A percentile compares a stretch with the other conserved stretches of the same genome.
phyloP scores from a whole-genome alignment of 2,888 invertebrate species.

The Dichetophora obliterata region DNA sequence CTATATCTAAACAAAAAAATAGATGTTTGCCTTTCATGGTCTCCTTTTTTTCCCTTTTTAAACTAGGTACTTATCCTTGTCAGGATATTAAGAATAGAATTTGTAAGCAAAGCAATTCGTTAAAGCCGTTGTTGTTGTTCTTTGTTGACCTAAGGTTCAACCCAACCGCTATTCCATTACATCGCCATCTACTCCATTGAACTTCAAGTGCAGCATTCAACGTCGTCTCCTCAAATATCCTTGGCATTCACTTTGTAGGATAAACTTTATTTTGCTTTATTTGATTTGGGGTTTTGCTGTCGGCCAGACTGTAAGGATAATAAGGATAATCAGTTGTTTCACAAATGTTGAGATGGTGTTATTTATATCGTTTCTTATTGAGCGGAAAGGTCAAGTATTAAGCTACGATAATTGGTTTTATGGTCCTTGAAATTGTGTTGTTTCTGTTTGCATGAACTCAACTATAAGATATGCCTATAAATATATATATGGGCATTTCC shows the following conservation, averaged over 20 bases:
- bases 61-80: background rate
- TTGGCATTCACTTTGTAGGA: background rate
- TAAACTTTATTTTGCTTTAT: background rate
- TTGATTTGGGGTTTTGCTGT: background rate
- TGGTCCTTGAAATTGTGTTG: background rate
- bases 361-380: background rate
- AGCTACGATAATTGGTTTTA: background rate
- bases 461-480: no score
- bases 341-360: conserved; percentile 4
- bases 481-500: no score
- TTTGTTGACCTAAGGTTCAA: background rate
- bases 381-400: no score
- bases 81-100: background rate
- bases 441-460: background rate
- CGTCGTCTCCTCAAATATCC: background rate
- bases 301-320: conserved; percentile 10
- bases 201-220: background rate
- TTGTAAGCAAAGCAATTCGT: background rate
- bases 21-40: background rate
- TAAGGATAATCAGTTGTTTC: conserved; percentile 18
- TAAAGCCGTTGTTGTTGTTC: background rate
- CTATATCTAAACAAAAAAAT: background rate
- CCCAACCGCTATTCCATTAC: conserved; percentile 24
- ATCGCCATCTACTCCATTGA: background rate
- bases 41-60: background rate